Evolutionary conservation across 2,797 vertebrate genomes (phyloP), one percentile per base, ranked within the genome.

Genomic region (Anolis apletophallus): DNA sequence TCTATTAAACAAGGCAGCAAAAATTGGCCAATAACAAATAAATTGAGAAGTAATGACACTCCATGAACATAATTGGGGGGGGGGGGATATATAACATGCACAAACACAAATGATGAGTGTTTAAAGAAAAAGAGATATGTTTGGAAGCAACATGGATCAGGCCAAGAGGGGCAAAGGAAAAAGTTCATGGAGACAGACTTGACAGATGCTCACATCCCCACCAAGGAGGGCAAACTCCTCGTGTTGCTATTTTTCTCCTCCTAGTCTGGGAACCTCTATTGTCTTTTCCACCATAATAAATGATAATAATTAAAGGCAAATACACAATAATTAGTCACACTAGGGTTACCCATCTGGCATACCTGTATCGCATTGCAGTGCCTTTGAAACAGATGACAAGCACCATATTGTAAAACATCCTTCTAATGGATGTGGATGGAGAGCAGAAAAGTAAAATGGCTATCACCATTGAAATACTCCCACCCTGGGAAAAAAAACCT

Each of bases 321-420:
- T 97, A 97, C 97, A 97, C 97, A 97, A 97, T 97, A 97, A 98
- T 98, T 98, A 97, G 97, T 98, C 97, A 97, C 97, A 98, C 97
- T 96, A 97, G 97, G 96, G 96, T 97, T 97, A 97, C 96, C 97
- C 97, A 98, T 97, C 97, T 98, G 97, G 96, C 95, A 95, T 97
- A 97, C 97, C 97, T 97, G 96, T 94, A 95, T 96, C 96, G 95
- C 91, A 95, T 96, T 96, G 94, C 94, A 91, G 93, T 96, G 96
- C 93, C 96, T 97, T 95, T 96, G 95, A 96, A 95, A 96, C 95
- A 96, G 95, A 95, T 96, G 97, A 97, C 96, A 97, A 93, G 95
- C 94, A 96, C 92, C 96, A 97, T 97, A 96, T 96, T 97, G 97
- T 94, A 89, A 86, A 94, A 93, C 93, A 94, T 95, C 94, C 95